Base-by-base conservation (phyloP, 2,113 vertebrate species). In the Festucalex cinctus region DNA sequence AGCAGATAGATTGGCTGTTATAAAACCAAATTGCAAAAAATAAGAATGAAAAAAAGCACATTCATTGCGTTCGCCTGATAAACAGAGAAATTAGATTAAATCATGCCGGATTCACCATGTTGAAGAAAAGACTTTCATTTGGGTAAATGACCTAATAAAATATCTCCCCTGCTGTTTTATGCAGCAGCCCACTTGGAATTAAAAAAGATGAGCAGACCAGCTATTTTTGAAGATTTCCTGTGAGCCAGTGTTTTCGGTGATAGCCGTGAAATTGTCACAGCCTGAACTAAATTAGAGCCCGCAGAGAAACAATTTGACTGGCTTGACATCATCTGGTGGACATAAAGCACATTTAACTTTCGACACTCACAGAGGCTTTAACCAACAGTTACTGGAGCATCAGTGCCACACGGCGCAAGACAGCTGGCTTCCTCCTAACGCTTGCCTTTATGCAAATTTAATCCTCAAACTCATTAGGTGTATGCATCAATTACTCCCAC, bases 241-340 rank as follows among this genome's bases (percentile, higher is more conserved):
- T 49, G 49, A 71, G 64, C 65, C 66, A 73, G 68, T 71, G 67
- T 57, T 75, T 72, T 14, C 24, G 68, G 70, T 78, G 63, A 79
- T 68, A 67, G 37, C 48, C 70, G 58, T 36, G 5, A 74, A 66
- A 67, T n/a, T 72, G 75, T 64, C 68, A 70, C 51, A 65, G 70
- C 63, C 41, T 59, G 43, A 46, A 48, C 58, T 60, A 69, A 74
- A 76, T 75, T 76, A 63, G 65, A 69, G 48, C 24, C 64, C 69
- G 71, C 28, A 62, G 71, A 63, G 54, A 26, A 75, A 41, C 60
- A 74, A 64, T 68, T 44, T 39, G 20, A 67, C 62, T 65, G 62
- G 65, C 73, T 24, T 68, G 53, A 70, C 41, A 60, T 22, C 37
- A 32, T 12, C 17, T 20, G 32, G 62, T 58, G 28, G 28, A 58